Percentiles rank a stretch among this genome's conserved stretches.
phyloP scores from a whole-genome alignment of 2,888 invertebrate species.

The Macrosoma leucophasiata region DNA sequence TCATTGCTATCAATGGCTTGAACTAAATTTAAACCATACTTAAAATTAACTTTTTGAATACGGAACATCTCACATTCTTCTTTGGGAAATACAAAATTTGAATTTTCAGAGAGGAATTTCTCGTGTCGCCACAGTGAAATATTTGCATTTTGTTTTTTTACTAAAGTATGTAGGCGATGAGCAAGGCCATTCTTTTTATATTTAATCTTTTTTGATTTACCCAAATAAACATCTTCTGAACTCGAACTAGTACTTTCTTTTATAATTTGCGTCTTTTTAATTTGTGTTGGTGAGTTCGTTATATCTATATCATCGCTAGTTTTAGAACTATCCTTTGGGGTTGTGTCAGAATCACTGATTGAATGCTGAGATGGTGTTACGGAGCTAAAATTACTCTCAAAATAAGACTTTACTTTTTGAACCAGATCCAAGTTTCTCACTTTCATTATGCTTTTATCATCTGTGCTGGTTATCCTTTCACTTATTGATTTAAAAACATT shows the following conservation, averaged over 20 bases:
- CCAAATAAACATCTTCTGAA: conserved; percentile 22
- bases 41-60: conserved; percentile 40
- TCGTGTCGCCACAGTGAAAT: conserved; percentile 74
- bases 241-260: conserved; percentile 8
- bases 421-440: neutral
- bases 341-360: conserved; percentile 52
- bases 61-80: conserved; percentile 39
- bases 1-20: conserved; percentile 37
- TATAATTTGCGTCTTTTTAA: conserved; percentile 15
- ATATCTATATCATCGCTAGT: conserved; percentile 50
- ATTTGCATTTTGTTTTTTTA: conserved; percentile 63
- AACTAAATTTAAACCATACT: conserved; percentile 51
- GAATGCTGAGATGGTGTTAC: conserved; percentile 44
- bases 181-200: conserved; percentile 69
- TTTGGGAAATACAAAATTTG: conserved; percentile 57
- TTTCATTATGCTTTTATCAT: no score
- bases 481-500: no score
- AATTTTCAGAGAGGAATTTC: conserved; percentile 58
- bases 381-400: conserved; percentile 52
- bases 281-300: conserved; percentile 34
- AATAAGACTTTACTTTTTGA: conserved; percentile 44
- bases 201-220: conserved; percentile 41
- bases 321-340: conserved; percentile 40
- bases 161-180: conserved; percentile 48
- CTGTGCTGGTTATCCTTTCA: no score